Percentiles rank a stretch among this genome's conserved stretches.
phyloP scores from a whole-genome alignment of 2,797 vertebrate species.

The Melanotaenia parkinsoni region DNA sequence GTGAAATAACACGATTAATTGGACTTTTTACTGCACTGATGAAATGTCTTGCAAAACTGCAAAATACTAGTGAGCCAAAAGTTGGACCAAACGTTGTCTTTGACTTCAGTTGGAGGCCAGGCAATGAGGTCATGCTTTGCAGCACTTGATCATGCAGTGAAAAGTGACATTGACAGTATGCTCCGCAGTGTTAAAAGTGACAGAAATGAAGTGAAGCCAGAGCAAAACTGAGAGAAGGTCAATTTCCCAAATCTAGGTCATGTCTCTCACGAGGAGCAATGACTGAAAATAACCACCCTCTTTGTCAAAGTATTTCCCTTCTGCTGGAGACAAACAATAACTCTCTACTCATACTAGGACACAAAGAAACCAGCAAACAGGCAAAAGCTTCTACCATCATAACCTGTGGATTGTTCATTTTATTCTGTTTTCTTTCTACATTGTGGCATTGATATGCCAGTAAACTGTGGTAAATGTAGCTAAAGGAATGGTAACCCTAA shows the following conservation, averaged over 20 bases:
- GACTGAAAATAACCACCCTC: constrained; percentile 70
- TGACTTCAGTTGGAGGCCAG: constrained; percentile 23
- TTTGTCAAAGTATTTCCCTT: constrained; percentile 69
- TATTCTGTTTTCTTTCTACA: background rate
- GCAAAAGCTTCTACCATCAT: constrained; percentile 1
- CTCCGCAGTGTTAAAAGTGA: constrained; percentile 46
- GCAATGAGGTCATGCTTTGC: constrained; percentile 57
- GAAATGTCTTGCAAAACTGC: constrained; percentile 1
- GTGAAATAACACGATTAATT: background rate
- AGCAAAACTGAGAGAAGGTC: constrained; percentile 54
- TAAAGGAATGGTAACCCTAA: background rate
- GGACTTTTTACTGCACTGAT: background rate
- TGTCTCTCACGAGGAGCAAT: constrained; percentile 60
- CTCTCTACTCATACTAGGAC: constrained; percentile 29
- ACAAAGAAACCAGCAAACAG: constrained; percentile 22
- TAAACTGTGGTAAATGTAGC: too few species aligned
- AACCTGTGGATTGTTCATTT: background rate
- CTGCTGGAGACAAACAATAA: constrained; percentile 61
- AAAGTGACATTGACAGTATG: constrained; percentile 39
- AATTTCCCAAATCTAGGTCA: constrained; percentile 71
- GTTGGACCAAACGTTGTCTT: constrained; percentile 1
- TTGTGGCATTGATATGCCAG: background rate
- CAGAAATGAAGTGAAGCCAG: constrained; percentile 41
- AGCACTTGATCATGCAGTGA: constrained; percentile 66
- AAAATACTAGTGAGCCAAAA: background rate